Evolutionary conservation across 2,113 vertebrate species (phyloP).

Genomic region (Mormyrus lacerda): DNA sequence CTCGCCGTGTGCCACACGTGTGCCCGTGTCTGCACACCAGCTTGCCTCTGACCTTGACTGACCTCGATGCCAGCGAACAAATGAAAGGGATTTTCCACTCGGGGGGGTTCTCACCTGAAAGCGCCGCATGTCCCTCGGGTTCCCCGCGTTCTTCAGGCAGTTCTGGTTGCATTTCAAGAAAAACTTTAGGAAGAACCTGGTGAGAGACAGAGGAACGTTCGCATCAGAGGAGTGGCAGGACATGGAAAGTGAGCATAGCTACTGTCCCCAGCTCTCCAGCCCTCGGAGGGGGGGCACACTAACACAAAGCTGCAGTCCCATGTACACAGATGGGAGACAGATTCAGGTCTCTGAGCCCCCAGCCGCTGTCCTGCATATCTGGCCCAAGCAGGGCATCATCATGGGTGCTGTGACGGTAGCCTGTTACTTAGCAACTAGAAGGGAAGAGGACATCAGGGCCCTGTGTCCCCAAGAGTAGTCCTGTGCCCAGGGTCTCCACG

Average conservation of each 20-base stretch:
- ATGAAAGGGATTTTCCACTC: neutral
- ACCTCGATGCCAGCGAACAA: neutral
- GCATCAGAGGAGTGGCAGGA: neutral
- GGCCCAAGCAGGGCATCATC: neutral
- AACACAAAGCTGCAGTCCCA: neutral
- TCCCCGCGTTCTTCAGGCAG: conserved; percentile 87
- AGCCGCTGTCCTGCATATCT: neutral
- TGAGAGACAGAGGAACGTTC: conserved; percentile 36
- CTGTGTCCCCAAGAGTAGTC: neutral
- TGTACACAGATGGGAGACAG: neutral
- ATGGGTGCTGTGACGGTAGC: conserved; percentile 54
- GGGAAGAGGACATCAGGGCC: neutral
- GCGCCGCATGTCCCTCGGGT: conserved; percentile 82
- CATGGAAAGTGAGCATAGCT: too few species aligned
- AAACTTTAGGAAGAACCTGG: conserved; percentile 85
- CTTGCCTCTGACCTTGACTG: conserved; percentile 4
- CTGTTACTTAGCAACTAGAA: conserved; percentile 40
- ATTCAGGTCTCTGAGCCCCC: neutral
- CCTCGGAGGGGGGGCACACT: neutral
- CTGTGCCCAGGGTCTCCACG: too few species aligned
- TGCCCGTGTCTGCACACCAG: neutral
- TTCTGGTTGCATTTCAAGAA: conserved; percentile 91
- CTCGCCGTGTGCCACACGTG: neutral
- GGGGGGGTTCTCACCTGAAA: conserved; percentile 64
- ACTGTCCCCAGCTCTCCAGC: too few species aligned